These are phyloP conservation scores for Oxyruncus cristatus DNA, from an alignment of 2,113 vertebrate species.

Conservation along the genomic window DNA sequence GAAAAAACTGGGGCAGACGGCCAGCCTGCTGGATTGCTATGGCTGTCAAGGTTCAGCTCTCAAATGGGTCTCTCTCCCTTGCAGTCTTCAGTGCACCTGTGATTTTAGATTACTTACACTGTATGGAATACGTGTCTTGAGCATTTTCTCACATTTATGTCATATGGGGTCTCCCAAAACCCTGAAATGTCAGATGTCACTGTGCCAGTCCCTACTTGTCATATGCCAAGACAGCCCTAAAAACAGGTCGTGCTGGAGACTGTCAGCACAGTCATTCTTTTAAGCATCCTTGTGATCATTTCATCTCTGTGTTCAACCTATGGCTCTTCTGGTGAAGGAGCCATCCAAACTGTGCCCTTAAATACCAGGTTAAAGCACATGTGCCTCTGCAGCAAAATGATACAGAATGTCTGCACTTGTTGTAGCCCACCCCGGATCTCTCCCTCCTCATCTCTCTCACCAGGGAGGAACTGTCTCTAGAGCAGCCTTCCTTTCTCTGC, in stretches of 20 bases:
- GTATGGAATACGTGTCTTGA: not conserved
- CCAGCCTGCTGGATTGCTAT: not conserved
- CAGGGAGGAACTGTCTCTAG: not conserved
- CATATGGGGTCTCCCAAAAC: not conserved
- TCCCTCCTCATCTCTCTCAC: not conserved
- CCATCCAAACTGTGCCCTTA: not conserved
- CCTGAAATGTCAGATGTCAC: not conserved
- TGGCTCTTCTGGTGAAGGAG: not conserved
- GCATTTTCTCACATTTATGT: not conserved
- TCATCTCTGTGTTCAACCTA: not conserved
- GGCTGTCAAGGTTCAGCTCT: not conserved
- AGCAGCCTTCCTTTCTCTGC: not conserved
- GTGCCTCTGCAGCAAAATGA: not conserved
- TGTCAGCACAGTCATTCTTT: not conserved
- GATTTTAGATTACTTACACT: not conserved
- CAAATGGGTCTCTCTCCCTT: not conserved
- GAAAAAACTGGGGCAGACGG: not conserved
- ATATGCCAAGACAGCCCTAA: not conserved
- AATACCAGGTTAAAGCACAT: not conserved
- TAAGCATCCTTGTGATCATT: not conserved
- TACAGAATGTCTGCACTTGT: accelerated
- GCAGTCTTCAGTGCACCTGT: not conserved
- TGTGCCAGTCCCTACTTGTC: not conserved
- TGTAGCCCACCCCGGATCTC: not conserved
- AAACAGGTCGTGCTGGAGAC: accelerated